phyloP scores from a whole-genome alignment of 2,888 invertebrate genomes.

The Melieria omissa region DNA sequence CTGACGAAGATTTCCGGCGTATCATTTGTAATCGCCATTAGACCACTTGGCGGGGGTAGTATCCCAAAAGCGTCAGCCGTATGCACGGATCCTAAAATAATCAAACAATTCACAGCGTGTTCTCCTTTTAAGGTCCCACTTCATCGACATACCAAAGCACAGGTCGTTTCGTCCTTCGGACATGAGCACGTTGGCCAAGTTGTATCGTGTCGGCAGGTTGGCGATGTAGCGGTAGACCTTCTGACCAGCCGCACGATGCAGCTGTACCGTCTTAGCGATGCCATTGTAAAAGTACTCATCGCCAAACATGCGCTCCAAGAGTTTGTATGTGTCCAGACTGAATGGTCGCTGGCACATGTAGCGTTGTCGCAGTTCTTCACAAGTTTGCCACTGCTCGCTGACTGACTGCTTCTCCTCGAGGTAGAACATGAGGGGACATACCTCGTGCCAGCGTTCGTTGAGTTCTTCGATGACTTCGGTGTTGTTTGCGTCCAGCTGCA shows the following conservation, averaged over 20 bases:
- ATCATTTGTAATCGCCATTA: too few relatives aligned
- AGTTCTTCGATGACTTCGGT: conserved; percentile 13
- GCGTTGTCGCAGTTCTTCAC: background rate
- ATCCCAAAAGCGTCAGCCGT: too few relatives aligned
- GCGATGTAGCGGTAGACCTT: conserved; percentile 74
- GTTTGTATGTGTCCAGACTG: conserved; percentile 59
- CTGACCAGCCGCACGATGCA: conserved; percentile 69
- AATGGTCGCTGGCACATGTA: conserved; percentile 27
- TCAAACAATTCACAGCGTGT: too few relatives aligned
- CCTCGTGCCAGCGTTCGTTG: background rate
- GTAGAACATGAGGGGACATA: background rate
- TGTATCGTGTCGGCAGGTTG: conserved; percentile 70
- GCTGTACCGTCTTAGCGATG: conserved; percentile 70
- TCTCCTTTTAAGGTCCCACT: too few relatives aligned
- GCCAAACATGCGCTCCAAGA: conserved; percentile 68
- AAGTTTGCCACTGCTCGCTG: background rate
- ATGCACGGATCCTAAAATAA: too few relatives aligned
- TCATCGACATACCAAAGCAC: too few relatives aligned
- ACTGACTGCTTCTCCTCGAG: background rate
- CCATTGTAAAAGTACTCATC: conserved; percentile 73
- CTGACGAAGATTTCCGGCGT: too few relatives aligned
- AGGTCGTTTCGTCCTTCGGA: too few relatives aligned
- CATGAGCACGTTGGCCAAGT: conserved; percentile 51
- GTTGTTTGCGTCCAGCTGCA: conserved; percentile 52
- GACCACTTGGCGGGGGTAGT: too few relatives aligned